These are phyloP conservation scores for Volucella bombylans DNA, from an alignment of 2,888 invertebrate genomes.

Conservation along the genomic window DNA sequence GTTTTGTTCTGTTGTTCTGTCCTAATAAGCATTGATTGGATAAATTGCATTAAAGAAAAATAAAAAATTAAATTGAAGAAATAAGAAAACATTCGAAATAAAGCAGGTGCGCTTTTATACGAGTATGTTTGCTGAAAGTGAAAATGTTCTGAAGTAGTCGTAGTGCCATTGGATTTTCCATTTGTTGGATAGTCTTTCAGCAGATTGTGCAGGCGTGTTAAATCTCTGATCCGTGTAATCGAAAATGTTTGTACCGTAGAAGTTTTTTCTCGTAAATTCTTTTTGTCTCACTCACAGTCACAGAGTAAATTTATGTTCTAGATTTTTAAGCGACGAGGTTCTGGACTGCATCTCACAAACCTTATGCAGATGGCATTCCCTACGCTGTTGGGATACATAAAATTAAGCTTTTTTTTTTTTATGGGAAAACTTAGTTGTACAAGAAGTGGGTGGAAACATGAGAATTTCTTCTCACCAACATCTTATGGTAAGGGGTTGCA, in stretches of 20 bases:
- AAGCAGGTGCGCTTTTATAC: constrained; percentile 25
- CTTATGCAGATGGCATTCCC: constrained; percentile 54
- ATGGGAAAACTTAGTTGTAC: neutral
- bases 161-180: constrained; percentile 16
- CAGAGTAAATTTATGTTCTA: constrained; percentile 20
- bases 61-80: neutral
- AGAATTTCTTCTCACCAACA: neutral
- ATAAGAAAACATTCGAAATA: constrained; percentile 1
- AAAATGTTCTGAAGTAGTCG: constrained; percentile 6
- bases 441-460: neutral
- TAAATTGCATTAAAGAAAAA: constrained; percentile 13
- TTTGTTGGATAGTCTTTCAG: constrained; percentile 4
- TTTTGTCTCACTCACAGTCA: neutral
- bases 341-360: constrained; percentile 31
- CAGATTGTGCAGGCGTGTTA: neutral
- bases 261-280: constrained; percentile 7
- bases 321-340: neutral
- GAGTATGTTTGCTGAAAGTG: constrained; percentile 1
- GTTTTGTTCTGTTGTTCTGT: neutral
- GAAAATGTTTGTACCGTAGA: constrained; percentile 40
- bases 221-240: constrained; percentile 54
- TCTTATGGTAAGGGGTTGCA: neutral
- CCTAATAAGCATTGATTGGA: constrained; percentile 24
- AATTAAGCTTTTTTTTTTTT: constrained; percentile 31
- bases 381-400: constrained; percentile 28